Conservation (phyloP, 2,797 vertebrate species). For the Xyrichtys novacula region DNA sequence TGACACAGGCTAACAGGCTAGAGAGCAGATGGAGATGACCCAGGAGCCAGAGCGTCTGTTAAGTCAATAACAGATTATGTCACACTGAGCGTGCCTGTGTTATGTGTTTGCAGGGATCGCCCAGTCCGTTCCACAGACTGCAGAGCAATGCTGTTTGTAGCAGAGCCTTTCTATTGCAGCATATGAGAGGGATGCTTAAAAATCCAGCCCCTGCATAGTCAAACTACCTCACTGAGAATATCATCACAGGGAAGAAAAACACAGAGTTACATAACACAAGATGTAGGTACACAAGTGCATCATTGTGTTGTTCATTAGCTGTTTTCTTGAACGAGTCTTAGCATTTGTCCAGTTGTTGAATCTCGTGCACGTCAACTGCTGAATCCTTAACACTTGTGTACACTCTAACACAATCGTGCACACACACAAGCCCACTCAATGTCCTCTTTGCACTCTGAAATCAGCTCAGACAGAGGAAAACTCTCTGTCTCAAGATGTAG, state of each 20-base stretch:
- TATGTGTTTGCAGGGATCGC: slow-evolving; percentile 29
- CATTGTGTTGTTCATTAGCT: neutral
- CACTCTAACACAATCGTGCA: slow-evolving; percentile 11
- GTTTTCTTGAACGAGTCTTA: neutral
- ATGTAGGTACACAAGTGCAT: slow-evolving; percentile 3
- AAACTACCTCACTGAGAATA: neutral
- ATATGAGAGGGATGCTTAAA: neutral
- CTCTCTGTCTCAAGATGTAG: slow-evolving; percentile 47
- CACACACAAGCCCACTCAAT: slow-evolving; percentile 14
- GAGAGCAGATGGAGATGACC: slow-evolving; percentile 73
- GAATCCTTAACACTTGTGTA: slow-evolving; percentile 14
- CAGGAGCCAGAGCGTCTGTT: slow-evolving; percentile 61
- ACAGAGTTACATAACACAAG: neutral
- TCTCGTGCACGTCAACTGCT: slow-evolving; percentile 21
- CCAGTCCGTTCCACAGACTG: slow-evolving; percentile 31
- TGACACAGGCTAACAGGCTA: slow-evolving; percentile 50
- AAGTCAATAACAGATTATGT: slow-evolving; percentile 74
- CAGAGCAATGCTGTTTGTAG: slow-evolving; percentile 12
- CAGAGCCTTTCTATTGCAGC: slow-evolving; percentile 33
- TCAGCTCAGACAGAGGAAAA: slow-evolving; percentile 62
- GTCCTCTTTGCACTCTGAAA: slow-evolving; percentile 20
- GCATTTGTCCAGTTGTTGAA: slow-evolving; percentile 17
- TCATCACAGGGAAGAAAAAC: neutral
- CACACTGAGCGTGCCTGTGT: slow-evolving; percentile 47
- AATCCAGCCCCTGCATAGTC: slow-evolving; percentile 10